Evolutionary conservation across 92 coral and sea anemone genomes (phyloP), one percentile per base, ranked within the genome.

Genomic region (Diadumene lineata): DNA sequence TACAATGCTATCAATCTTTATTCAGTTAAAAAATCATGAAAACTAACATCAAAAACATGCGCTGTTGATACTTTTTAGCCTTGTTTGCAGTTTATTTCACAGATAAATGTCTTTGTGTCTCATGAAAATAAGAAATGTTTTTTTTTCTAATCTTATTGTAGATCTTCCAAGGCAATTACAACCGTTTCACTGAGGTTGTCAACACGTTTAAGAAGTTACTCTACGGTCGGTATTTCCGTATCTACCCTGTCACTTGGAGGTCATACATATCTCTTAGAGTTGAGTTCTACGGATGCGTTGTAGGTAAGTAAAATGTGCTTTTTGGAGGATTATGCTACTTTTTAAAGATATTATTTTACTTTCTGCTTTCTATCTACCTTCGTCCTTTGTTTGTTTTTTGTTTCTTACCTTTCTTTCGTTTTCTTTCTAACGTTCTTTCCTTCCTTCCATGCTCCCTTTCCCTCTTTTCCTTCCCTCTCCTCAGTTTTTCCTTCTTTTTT

Each of bases 111-210:
- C n/a, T n/a, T n/a, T n/a, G n/a, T n/a, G n/a, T n/a, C n/a, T n/a
- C n/a, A n/a, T n/a, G n/a, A n/a, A n/a, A n/a, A n/a, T n/a, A n/a
- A n/a, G n/a, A n/a, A n/a, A n/a, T n/a, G n/a, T n/a, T n/a, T n/a
- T n/a, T n/a, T n/a, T n/a, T n/a, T n/a, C n/a, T n/a, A n/a, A n/a
- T n/a, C 48, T 38, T 56, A 56, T 22, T 56, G 0, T 68, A 92
- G 98, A 67, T 92, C 25, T 89, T 92, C 94, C 81, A 46, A 50
- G 98, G 94, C 9, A 92, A 92, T 81, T 92, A 62, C 78, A 88
- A 92, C 48, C 82, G 92, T 25, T 84, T 57, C 70, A 48, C 82
- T 10, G 85, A 83, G 3, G 92, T 92, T 2, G 73, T 67, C 32
- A 84, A 89, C 71, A 78, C 72, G 38, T 86, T 92, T 66, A 43